Base-by-base conservation (phyloP, 2,797 vertebrate genomes). In the Sebastes diploproa region DNA sequence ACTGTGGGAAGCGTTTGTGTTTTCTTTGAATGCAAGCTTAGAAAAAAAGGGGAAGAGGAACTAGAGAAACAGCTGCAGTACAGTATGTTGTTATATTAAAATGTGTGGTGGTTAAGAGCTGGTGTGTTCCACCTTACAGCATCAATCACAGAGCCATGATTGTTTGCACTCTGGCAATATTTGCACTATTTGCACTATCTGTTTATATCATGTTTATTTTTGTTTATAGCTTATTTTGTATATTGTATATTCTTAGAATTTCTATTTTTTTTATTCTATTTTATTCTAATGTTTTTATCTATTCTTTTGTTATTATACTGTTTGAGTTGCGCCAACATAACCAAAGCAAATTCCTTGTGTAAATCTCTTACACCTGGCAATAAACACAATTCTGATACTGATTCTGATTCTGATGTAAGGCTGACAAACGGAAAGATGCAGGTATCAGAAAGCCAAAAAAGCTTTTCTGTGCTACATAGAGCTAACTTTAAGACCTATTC, bases 11-110 rank as follows among this genome's bases (percentile, higher is more conserved):
- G 30, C 42, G 50, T 67, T 56, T 67, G 9, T n/a, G 42, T 63
- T 61, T 46, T 76, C 34, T 85, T 67, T 72, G 27, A 77, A 78
- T 32, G 46, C 34, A 72, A n/a, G 16, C 50, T 56, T 9, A 7
- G 16, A 59, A 79, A 73, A 84, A 75, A 89, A 87, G 16, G 23
- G 69, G 77, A 90, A 92, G 46, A 72, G 83, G 76, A 91, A 91
- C 67, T 16, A 58, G 32, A 56, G 46, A 54, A 56, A 59, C 54
- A 75, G 81, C 67, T 87, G 72, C 78, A 64, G 14, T 12, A 36
- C 36, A 30, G 29, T 22, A 55, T 16, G 27, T 5, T 70, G 13
- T 46, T 5, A 32, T 70, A 62, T 66, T 72, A 50, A 78, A 73
- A 84, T 63, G 30, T 54, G 30, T 4, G 14, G 67, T 74, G 23